Base-by-base conservation (phyloP, 1,140 invertebrate species). In the Chionoecetes opilio region DNA sequence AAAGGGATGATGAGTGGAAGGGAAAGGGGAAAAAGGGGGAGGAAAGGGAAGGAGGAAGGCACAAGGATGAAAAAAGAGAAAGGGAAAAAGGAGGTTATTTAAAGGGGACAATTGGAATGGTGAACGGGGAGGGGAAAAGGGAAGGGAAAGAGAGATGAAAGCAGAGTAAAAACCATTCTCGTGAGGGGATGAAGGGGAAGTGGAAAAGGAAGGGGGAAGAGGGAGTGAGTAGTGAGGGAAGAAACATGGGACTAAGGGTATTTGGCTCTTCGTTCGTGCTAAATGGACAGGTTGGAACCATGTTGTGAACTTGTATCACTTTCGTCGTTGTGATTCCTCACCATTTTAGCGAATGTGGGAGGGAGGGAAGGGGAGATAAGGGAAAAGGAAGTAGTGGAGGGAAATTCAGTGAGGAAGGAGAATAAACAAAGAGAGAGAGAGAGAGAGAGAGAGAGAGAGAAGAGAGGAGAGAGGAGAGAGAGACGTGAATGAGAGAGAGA, bases 231-330 rank as follows among this genome's bases (percentile, higher is more conserved):
- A n/a, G 63, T 9, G 63, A n/a, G 63, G 63, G 8, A n/a, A n/a
- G 63, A 75, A 26, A 75, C 63, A 75, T 75, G 3, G 1, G 26
- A 75, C 26, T 11, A 75, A 75, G 26, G 63, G 63, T n/a, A n/a
- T n/a, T 75, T 75, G 63, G 14, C 63, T 5, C 63, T n/a, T n/a
- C 63, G 63, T 75, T 75, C 21, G 63, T 75, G 63, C 21, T 75
- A 17, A 75, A 75, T 75, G 21, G 63, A 75, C 63, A n/a, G 21
- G 63, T 75, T 75, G 26, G 26, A 26, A n/a, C 26, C 63, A 75
- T 75, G 63, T 75, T 75, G 21, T 75, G n/a, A n/a, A n/a, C n/a
- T n/a, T n/a, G n/a, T 75, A 75, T 53, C 46, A 53, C 46, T 53
- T 53, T 53, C 11, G 46, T 9, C 46, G 21, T n/a, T n/a, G 63